phyloP scores from a whole-genome alignment of 2,888 invertebrate species.

The Cosmia trapezina region DNA sequence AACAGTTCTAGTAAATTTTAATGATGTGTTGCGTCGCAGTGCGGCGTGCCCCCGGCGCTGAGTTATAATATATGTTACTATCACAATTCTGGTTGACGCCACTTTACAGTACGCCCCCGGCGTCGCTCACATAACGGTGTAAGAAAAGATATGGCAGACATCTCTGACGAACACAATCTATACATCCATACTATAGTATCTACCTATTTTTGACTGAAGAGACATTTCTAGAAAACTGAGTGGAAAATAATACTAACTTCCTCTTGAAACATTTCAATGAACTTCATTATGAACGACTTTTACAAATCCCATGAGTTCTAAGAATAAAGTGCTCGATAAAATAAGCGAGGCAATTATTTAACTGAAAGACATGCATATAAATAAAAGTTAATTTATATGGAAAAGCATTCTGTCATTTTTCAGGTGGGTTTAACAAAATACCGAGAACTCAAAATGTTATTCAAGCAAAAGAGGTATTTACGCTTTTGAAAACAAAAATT shows the following conservation, averaged over 20 bases:
- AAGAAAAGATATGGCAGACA: constrained; percentile 31
- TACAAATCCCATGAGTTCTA: neutral
- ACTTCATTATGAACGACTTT: neutral
- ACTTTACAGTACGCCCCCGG: constrained; percentile 65
- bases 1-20: constrained; percentile 78
- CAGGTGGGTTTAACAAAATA: constrained; percentile 9
- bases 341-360: constrained; percentile 3
- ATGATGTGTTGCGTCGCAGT: constrained; percentile 85
- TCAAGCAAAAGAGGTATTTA: neutral
- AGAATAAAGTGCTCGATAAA: neutral
- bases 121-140: constrained; percentile 22
- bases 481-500: neutral
- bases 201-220: neutral
- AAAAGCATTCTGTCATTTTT: constrained; percentile 12
- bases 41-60: constrained; percentile 72
- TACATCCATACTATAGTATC: neutral
- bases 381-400: neutral
- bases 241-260: neutral
- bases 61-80: constrained; percentile 63
- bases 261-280: constrained; percentile 7
- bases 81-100: constrained; percentile 64
- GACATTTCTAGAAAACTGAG: neutral
- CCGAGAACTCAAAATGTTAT: constrained; percentile 13
- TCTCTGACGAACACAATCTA: constrained; percentile 14
- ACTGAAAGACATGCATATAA: neutral